Conservation (phyloP, 2,888 invertebrate genomes). For the Chesias legatella region DNA sequence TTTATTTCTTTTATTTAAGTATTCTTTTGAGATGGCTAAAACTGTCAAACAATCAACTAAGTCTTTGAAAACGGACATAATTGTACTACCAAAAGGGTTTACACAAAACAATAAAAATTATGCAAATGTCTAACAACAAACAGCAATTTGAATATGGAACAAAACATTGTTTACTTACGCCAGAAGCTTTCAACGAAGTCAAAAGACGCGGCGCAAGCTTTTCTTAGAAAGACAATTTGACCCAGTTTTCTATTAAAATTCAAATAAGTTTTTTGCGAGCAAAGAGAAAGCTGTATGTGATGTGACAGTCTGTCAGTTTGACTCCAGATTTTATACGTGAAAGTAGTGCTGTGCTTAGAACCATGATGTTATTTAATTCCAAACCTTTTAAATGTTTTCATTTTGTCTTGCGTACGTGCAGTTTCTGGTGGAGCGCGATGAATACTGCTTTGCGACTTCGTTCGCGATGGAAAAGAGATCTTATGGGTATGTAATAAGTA, state of each 20-base stretch:
- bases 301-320: conserved; percentile 48
- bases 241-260: conserved; percentile 74
- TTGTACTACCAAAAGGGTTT: conserved; percentile 20
- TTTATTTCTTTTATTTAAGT: no score
- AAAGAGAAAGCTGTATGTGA: conserved; percentile 68
- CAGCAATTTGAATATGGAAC: conserved; percentile 27
- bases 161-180: conserved; percentile 22
- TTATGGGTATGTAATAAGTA: conserved; percentile 38
- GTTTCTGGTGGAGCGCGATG: conserved; percentile 46
- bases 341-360: conserved; percentile 56
- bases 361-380: conserved; percentile 38
- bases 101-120: conserved; percentile 21
- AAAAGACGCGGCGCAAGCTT: conserved; percentile 41
- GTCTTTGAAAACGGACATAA: neutral
- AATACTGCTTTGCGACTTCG: conserved; percentile 44
- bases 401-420: neutral
- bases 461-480: conserved; percentile 46
- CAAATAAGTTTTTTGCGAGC: conserved; percentile 72
- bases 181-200: conserved; percentile 12
- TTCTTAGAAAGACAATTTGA: conserved; percentile 62
- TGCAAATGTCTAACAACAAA: conserved; percentile 14
- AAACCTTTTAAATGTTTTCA: neutral
- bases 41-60: neutral
- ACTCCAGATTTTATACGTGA: conserved; percentile 55
- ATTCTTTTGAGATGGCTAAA: no score